phyloP scores from a whole-genome alignment of 2,797 vertebrate genomes.

The Chiroxiphia lanceolata region DNA sequence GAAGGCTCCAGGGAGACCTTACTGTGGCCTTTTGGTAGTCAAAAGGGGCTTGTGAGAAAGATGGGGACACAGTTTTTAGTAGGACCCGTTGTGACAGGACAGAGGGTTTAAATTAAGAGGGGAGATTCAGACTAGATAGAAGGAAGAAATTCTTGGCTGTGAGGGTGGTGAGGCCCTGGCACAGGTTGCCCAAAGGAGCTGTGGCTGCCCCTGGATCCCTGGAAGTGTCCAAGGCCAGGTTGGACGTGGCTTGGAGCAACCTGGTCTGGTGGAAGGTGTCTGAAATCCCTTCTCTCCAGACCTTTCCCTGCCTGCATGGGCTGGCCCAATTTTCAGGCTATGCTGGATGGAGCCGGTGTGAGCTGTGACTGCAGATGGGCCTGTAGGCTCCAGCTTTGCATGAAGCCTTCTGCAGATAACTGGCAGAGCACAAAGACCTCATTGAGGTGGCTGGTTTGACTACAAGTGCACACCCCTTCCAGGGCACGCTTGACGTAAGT shows the following conservation, averaged over 20 bases:
- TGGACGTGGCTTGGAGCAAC: accelerated
- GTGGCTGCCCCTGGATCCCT: not conserved
- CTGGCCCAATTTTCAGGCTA: not conserved
- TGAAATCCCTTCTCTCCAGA: not conserved
- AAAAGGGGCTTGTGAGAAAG: not conserved
- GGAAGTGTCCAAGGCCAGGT: accelerated
- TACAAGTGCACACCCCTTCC: not conserved
- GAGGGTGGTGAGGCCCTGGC: not conserved
- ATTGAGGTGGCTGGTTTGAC: not conserved
- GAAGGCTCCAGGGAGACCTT: not conserved
- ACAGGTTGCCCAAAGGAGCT: not conserved
- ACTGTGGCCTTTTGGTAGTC: not conserved
- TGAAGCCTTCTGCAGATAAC: not conserved
- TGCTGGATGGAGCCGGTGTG: not conserved
- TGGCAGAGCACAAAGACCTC: not conserved
- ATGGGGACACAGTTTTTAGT: not conserved
- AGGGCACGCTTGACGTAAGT: not conserved
- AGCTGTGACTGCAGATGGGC: not conserved
- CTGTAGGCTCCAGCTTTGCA: not conserved
- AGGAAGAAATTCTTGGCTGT: not conserved
- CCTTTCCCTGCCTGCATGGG: accelerated
- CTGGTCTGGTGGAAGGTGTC: not conserved
- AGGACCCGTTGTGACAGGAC: too few relatives aligned
- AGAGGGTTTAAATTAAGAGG: not conserved
- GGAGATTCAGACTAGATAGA: not conserved